These are phyloP conservation scores for Ricordea florida DNA, from an alignment of 92 coral and sea anemone species.

Conservation along the genomic window DNA sequence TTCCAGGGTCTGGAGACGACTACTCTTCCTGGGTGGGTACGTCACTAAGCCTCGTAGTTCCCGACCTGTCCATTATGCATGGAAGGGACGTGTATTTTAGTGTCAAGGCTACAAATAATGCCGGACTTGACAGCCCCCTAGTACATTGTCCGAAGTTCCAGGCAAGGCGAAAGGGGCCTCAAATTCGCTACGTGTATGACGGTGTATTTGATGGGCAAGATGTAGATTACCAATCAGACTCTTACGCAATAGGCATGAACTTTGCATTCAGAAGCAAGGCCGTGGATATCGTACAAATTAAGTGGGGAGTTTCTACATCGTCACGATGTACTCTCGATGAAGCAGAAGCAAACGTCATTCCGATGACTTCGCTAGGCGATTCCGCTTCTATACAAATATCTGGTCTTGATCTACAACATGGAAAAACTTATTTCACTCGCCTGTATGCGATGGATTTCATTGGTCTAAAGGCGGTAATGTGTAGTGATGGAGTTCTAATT, in stretches of 20 bases:
- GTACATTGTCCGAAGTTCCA: conserved; percentile 71
- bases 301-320: conserved; percentile 86
- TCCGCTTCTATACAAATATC: conserved; percentile 79
- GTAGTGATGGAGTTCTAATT: conserved; percentile 84
- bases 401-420: conserved; percentile 66
- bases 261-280: conserved; percentile 57
- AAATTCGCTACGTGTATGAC: conserved; percentile 77
- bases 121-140: conserved; percentile 75
- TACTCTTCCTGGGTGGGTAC: conserved; percentile 70
- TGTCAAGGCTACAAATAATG: conserved; percentile 82
- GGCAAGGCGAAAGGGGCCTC: conserved; percentile 78
- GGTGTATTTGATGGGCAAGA: conserved; percentile 63
- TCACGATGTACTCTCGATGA: conserved; percentile 73
- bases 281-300: conserved; percentile 56
- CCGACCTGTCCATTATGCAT: conserved; percentile 71
- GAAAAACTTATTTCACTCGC: conserved; percentile 79
- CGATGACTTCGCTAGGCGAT: conserved; percentile 80
- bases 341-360: conserved; percentile 71
- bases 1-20: conserved; percentile 86
- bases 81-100: conserved; percentile 79
- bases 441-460: conserved; percentile 71
- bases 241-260: conserved; percentile 69
- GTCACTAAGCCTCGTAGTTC: conserved; percentile 64
- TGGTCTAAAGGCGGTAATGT: conserved; percentile 84
- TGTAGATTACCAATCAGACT: conserved; percentile 76